phyloP scores from a whole-genome alignment of 2,113 vertebrate genomes.

The Carettochelys insculpta region DNA sequence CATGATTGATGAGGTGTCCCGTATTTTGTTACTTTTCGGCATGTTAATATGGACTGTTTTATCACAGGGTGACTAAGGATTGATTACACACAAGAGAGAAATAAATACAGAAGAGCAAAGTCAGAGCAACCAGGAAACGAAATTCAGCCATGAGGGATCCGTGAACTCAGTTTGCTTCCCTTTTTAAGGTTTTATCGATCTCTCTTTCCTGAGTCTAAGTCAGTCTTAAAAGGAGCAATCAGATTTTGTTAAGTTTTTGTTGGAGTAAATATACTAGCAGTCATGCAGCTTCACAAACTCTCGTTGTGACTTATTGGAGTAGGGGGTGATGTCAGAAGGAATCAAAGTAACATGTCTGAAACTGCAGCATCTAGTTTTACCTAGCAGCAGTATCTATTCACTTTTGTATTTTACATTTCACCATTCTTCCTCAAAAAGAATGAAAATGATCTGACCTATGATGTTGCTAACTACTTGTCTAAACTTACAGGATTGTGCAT shows the following conservation, averaged over 20 bases:
- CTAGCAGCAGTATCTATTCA: slow-evolving; percentile 55
- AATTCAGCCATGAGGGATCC: neutral
- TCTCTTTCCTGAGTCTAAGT: slow-evolving; percentile 40
- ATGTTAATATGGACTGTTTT: slow-evolving; percentile 62
- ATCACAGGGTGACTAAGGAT: slow-evolving; percentile 25
- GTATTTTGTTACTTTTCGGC: slow-evolving; percentile 45
- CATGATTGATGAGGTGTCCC: slow-evolving; percentile 37
- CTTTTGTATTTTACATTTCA: slow-evolving; percentile 37
- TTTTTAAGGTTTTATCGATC: slow-evolving; percentile 54
- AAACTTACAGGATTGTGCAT: neutral
- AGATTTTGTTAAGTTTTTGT: slow-evolving; percentile 35
- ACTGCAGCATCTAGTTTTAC: slow-evolving; percentile 50
- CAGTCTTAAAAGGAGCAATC: neutral
- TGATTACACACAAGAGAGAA: slow-evolving; percentile 28
- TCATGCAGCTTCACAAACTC: slow-evolving; percentile 29
- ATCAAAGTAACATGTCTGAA: slow-evolving; percentile 61
- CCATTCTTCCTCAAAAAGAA: slow-evolving; percentile 3
- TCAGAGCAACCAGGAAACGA: neutral
- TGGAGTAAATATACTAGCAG: slow-evolving; percentile 56
- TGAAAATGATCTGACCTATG: slow-evolving; percentile 32
- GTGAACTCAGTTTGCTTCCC: neutral
- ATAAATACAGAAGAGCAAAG: slow-evolving; percentile 34
- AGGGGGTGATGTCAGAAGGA: slow-evolving; percentile 38
- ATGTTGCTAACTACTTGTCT: neutral
- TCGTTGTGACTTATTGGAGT: slow-evolving; percentile 50